Percentiles rank a stretch among this genome's conserved stretches.
Conservation (phyloP, 2,113 vertebrate genomes). For the Saiga tatarica region DNA sequence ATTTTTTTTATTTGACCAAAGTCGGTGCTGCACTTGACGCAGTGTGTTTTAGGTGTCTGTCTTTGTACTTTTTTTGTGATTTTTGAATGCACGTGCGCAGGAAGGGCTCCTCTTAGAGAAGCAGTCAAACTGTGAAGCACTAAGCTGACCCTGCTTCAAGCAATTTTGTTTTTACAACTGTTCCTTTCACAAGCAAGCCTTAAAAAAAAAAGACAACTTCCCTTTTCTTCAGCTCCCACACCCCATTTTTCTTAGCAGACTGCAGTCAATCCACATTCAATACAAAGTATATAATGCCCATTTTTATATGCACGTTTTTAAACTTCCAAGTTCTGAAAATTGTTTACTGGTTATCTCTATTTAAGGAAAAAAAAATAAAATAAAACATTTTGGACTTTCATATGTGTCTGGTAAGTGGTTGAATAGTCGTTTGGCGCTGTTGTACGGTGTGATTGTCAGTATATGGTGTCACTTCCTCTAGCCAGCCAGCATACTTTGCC, state of each 20-base stretch:
- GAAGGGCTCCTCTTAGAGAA: conserved; percentile 91
- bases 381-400: conserved; percentile 90
- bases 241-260: conserved; percentile 91
- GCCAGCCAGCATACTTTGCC: conserved; percentile 88
- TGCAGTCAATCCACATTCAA: conserved; percentile 90
- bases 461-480: conserved; percentile 88
- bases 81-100: conserved; percentile 88
- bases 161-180: conserved; percentile 89
- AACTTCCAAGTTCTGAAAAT: conserved; percentile 93
- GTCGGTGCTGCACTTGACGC: conserved; percentile 91
- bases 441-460: conserved; percentile 90
- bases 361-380: conserved; percentile 88
- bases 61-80: conserved; percentile 88
- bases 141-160: conserved; percentile 92
- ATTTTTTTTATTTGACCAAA: conserved; percentile 88
- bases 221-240: conserved; percentile 90
- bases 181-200: conserved; percentile 95
- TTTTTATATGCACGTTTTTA: conserved; percentile 95
- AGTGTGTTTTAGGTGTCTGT: conserved; percentile 89
- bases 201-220: conserved; percentile 88
- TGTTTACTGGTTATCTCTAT: conserved; percentile 93
- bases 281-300: conserved; percentile 90
- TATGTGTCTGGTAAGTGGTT: conserved; percentile 91
- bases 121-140: conserved; percentile 92
- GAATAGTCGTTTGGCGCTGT: conserved; percentile 90